Conservation (phyloP, 2,113 vertebrate genomes). For the Circaetus cinerascens region DNA sequence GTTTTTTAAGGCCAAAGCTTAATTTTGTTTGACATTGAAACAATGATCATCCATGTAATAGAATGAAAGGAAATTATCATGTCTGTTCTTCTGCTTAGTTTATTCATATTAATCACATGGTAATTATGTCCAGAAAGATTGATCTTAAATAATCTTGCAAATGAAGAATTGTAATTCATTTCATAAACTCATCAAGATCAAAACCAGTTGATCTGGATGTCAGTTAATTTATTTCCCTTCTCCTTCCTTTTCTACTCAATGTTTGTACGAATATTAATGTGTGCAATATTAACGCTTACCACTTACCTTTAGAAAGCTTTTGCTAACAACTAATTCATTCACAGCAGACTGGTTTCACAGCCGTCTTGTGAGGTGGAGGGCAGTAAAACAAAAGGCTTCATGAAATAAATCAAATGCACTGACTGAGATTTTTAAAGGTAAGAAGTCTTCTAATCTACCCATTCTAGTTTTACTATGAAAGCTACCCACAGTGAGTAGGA, state of each 20-base stretch:
- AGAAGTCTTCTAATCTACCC: not conserved
- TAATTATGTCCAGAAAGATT: slow-evolving; percentile 57
- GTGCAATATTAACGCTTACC: not conserved
- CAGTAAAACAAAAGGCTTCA: slow-evolving; percentile 2
- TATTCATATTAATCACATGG: slow-evolving; percentile 64
- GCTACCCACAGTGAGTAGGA: not conserved
- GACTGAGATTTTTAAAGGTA: not conserved
- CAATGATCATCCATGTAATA: slow-evolving; percentile 36
- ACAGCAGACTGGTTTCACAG: not conserved
- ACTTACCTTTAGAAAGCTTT: not conserved
- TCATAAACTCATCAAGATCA: slow-evolving; percentile 49
- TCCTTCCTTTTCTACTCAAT: slow-evolving; percentile 20
- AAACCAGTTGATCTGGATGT: slow-evolving; percentile 36
- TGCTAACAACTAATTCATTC: not conserved
- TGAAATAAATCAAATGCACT: slow-evolving; percentile 51
- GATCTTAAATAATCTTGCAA: slow-evolving; percentile 61
- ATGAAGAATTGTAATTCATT: slow-evolving; percentile 46
- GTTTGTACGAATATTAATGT: not conserved
- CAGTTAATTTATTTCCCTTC: slow-evolving; percentile 40
- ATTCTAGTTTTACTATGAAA: not conserved
- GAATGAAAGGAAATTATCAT: slow-evolving; percentile 51
- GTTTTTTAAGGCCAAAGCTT: slow-evolving; percentile 44
- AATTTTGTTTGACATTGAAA: slow-evolving; percentile 62
- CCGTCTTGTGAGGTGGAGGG: not conserved
- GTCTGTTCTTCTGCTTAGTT: slow-evolving; percentile 47